Conservation (phyloP, 2,888 invertebrate genomes). For the Lagria hirta region DNA sequence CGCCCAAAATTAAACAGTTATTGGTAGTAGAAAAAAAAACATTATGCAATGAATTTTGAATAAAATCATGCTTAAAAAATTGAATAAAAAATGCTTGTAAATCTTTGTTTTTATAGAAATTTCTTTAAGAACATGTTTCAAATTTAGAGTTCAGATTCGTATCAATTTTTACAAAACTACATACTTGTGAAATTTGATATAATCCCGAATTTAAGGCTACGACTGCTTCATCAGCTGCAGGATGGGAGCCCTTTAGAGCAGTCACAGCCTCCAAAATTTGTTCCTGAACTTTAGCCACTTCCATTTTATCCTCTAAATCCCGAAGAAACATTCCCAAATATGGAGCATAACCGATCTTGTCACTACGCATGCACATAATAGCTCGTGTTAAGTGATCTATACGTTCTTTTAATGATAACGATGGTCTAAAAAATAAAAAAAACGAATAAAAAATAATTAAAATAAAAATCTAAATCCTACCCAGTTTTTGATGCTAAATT, state of each 20-base stretch:
- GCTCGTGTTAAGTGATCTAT: constrained; percentile 91
- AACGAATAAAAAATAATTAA: constrained; percentile 1
- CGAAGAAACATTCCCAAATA: constrained; percentile 77
- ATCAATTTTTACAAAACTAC: neutral
- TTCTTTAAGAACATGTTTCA: neutral
- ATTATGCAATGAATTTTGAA: too few relatives aligned
- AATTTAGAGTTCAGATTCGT: neutral
- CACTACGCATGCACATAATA: constrained; percentile 93
- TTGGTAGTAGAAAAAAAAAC: too few relatives aligned
- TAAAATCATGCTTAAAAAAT: too few relatives aligned
- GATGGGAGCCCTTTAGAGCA: constrained; percentile 50
- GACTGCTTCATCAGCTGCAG: constrained; percentile 59
- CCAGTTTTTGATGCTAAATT: constrained; percentile 77
- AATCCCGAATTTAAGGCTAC: constrained; percentile 77
- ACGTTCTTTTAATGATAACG: constrained; percentile 75
- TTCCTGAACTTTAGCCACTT: constrained; percentile 85
- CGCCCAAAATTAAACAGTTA: too few relatives aligned
- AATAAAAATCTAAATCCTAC: constrained; percentile 47
- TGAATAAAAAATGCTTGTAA: too few relatives aligned
- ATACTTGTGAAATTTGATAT: constrained; percentile 82
- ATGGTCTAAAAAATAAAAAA: constrained; percentile 59
- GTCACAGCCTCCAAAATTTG: constrained; percentile 68
- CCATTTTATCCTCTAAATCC: constrained; percentile 90
- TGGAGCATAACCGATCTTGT: constrained; percentile 71
- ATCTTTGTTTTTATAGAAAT: neutral